Evolutionary conservation across 2,113 vertebrate species (phyloP).

Genomic region (Puffinus mauretanicus): DNA sequence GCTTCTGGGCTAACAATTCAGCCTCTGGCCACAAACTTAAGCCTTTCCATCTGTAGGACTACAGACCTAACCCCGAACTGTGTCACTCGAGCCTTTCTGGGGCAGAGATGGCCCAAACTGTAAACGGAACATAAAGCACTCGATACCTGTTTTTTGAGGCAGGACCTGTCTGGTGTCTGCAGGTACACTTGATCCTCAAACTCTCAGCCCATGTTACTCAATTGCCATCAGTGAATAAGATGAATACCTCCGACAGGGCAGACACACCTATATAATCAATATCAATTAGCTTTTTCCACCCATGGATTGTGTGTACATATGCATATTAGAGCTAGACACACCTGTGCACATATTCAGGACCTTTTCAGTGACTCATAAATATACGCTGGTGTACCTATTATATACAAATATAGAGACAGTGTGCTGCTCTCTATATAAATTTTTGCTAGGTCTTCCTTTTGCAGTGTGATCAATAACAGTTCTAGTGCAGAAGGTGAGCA

Average conservation of each 20-base stretch:
- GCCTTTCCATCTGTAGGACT: not conserved
- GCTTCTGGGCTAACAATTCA: not conserved
- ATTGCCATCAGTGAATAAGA: not conserved
- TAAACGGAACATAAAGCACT: not conserved
- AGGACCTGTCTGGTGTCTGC: not conserved
- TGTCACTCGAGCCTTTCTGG: not conserved
- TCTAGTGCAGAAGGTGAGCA: not conserved
- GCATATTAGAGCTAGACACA: not conserved
- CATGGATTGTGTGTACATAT: not conserved
- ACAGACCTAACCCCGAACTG: not conserved
- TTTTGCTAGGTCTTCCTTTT: not conserved
- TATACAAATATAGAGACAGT: not conserved
- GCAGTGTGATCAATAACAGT: conserved; percentile 22
- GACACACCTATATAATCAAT: not conserved
- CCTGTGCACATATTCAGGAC: not conserved
- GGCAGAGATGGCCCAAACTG: not conserved
- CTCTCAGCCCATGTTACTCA: not conserved
- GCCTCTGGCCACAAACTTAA: not conserved
- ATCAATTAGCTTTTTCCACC: not conserved
- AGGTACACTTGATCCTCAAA: not conserved
- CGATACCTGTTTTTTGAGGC: not conserved
- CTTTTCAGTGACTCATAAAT: not conserved
- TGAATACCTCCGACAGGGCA: not conserved
- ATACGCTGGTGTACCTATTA: not conserved
- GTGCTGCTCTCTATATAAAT: not conserved